A percentile compares a stretch with the other conserved stretches of the same genome.
Conservation (phyloP, 2,797 vertebrate genomes). For the Syncerus caffer region DNA sequence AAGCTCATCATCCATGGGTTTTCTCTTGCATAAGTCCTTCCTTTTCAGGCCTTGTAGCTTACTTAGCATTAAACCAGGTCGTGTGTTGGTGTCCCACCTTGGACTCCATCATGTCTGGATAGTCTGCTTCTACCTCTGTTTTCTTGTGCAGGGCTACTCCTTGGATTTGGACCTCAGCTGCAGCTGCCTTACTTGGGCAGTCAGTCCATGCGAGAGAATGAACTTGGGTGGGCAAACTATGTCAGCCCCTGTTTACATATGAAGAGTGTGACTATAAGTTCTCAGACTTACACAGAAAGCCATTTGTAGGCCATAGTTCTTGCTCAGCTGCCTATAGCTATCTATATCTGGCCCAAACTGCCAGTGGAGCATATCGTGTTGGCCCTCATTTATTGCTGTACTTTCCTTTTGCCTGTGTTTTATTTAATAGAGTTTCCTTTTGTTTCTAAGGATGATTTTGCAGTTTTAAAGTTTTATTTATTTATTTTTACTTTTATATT, state of each 20-base stretch:
- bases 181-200: background rate
- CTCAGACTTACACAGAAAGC: background rate
- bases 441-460: background rate
- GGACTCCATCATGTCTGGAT: background rate
- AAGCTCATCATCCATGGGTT: background rate
- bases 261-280: background rate
- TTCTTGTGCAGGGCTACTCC: background rate
- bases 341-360: background rate
- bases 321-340: background rate
- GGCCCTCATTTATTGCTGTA: background rate
- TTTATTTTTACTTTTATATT: slow-evolving; percentile 17
- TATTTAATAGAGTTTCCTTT: background rate
- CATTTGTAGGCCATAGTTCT: background rate
- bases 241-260: background rate
- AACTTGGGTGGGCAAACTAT: background rate
- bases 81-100: background rate
- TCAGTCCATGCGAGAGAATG: background rate
- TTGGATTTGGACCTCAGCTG: background rate
- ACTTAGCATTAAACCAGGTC: background rate
- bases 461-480: background rate
- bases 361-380: background rate
- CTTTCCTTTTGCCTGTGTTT: background rate
- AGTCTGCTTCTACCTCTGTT: slow-evolving; percentile 3
- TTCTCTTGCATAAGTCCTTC: background rate
- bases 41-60: background rate